Percentiles rank a stretch among this genome's conserved stretches.
Conservation (phyloP, 2,888 invertebrate genomes). For the Rhimphoctona megacephalus region DNA sequence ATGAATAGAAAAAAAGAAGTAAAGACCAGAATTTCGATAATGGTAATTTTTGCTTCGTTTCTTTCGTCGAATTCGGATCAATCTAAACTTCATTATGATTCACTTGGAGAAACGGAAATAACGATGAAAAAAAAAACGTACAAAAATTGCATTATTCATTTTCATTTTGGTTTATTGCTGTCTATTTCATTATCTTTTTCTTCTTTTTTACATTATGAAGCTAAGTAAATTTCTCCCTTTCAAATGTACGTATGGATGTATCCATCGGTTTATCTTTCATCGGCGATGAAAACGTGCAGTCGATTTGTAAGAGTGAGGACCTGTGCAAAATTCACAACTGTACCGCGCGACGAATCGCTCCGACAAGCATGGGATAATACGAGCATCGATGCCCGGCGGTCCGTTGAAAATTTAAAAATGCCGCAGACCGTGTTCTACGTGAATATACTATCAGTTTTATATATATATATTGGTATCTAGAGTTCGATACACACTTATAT, state of each 20-base stretch:
- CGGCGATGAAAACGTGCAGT: slow-evolving; percentile 39
- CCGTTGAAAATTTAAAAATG: slow-evolving; percentile 70
- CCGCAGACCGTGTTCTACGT: slow-evolving; percentile 61
- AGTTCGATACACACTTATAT: slow-evolving; percentile 2
- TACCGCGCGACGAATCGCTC: slow-evolving; percentile 50
- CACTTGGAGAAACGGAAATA: neutral
- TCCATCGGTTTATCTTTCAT: neutral
- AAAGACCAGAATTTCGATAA: neutral
- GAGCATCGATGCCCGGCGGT: slow-evolving; percentile 42
- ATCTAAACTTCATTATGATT: neutral
- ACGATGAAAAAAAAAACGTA: no score
- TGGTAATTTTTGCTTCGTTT: neutral
- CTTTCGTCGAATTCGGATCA: neutral
- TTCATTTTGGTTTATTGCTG: neutral
- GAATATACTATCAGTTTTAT: slow-evolving; percentile 16
- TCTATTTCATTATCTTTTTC: neutral
- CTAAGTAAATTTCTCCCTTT: neutral
- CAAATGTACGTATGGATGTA: no score
- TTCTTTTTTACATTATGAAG: no score
- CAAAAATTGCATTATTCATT: neutral
- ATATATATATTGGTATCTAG: neutral
- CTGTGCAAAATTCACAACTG: slow-evolving; percentile 57
- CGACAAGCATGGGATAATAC: slow-evolving; percentile 16
- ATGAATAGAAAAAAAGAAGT: neutral
- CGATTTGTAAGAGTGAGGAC: slow-evolving; percentile 42